Percentiles rank a stretch among this genome's conserved stretches.
Conservation (phyloP, 2,797 vertebrate genomes). For the Acipenser oxyrinchus region DNA sequence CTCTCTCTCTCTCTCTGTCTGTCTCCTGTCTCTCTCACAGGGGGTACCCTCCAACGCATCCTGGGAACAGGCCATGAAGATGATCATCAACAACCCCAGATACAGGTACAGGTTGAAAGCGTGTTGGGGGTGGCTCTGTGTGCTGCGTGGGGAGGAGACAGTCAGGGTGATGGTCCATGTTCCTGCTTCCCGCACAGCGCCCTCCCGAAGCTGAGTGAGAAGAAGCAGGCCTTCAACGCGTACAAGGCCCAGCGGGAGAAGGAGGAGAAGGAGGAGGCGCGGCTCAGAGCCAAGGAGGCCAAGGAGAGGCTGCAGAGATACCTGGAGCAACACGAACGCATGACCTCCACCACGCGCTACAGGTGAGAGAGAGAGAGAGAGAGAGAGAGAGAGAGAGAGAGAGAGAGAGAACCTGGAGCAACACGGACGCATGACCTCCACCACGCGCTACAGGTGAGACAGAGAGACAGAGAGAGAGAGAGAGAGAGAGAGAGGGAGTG, state of each 20-base stretch:
- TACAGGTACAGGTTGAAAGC: constrained; percentile 72
- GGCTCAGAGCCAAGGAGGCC: constrained; percentile 96
- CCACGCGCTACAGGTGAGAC: constrained; percentile 85
- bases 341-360: constrained; percentile 97
- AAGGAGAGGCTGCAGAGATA: constrained; percentile 95
- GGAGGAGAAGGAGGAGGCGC: constrained; percentile 95
- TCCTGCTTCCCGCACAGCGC: constrained; percentile 54
- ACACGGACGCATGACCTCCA: constrained; percentile 97
- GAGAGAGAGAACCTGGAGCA: constrained; percentile 82
- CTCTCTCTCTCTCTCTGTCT: too few species aligned
- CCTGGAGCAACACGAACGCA: constrained; percentile 95
- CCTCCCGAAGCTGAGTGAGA: constrained; percentile 91
- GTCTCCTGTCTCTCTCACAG: constrained; percentile 38
- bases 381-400: too few species aligned
- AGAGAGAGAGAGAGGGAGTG: too few species aligned
- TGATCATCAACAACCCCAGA: constrained; percentile 97
- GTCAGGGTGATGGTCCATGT: too few species aligned
- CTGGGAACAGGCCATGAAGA: constrained; percentile 98
- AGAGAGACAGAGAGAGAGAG: too few species aligned
- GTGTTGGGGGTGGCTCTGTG: neutral
- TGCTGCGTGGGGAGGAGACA: too few species aligned
- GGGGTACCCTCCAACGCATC: constrained; percentile 92
- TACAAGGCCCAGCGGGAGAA: constrained; percentile 98
- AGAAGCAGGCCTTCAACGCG: constrained; percentile 95
- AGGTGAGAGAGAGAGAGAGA: constrained; percentile 66